Base-by-base conservation (phyloP, 2,113 vertebrate genomes). In the Strix aluco region DNA sequence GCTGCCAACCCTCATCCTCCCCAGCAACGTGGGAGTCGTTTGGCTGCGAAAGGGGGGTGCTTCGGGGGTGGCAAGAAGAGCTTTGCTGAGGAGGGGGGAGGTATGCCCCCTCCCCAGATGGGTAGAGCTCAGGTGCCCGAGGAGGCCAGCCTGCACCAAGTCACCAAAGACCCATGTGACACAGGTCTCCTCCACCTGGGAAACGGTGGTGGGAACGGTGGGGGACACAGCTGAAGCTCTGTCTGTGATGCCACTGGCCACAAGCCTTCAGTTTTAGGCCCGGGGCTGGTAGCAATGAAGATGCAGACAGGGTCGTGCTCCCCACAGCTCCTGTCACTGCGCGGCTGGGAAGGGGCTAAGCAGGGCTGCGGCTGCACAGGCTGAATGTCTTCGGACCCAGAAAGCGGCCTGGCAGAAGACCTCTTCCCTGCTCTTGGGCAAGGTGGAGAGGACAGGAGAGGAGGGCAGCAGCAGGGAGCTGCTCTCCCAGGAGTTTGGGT, bases 121-220 rank as follows among this genome's bases (percentile, higher is more conserved):
- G 4, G 11, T 3, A 14, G 20, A 5, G 32, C 42, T 74, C 21
- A 10, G 55, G 42, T 34, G 32, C 29, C 13, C 2, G 0, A 3
- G 2, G 3, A 49, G 32, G 44, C 18, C 90, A 26, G 21, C 10
- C 8, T 44, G 40, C 57, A 34, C 38, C 66, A 10, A 54, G 32
- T 25, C 73, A 46, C 81, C 44, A 8, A 14, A 72, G 40, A 32
- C 6, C 51, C 15, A 1, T 2, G 46, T 11, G 10, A 11, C 27
- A 17, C 14, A 4, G 12, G 8, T n/a, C 26, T 34, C 20, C 47
- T 67, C 23, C 46, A 1, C 0, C 4, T 1, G 2, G 40, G 87
- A 47, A 57, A 26, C 3, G 49, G 15, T 7, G 12, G 40, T 5
- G 11, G 61, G 32, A 47, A 32, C 1, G 1, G 26, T 6, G 5